Evolutionary conservation across 2,113 vertebrate species (phyloP).

Genomic region (Garra rufa): DNA sequence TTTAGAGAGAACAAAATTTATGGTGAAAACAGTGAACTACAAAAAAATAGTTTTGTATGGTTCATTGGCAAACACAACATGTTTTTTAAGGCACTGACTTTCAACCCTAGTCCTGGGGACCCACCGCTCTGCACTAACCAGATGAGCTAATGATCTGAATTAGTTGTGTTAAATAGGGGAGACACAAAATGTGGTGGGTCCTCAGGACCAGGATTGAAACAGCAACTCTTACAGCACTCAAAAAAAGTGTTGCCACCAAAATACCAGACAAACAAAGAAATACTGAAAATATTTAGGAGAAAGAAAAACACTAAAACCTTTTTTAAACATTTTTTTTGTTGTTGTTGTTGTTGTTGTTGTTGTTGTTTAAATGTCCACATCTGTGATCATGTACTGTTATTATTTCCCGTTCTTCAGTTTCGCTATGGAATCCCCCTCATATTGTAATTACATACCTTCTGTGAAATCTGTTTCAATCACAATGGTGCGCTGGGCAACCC

Average conservation of each 20-base stretch:
- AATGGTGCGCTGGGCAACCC: constrained; percentile 87
- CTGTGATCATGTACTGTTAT: not conserved
- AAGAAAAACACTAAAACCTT: not conserved
- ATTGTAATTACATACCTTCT: constrained; percentile 89
- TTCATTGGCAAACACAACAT: not conserved
- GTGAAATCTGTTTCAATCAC: constrained; percentile 86
- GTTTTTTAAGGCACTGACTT: not conserved
- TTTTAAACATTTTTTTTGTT: not conserved
- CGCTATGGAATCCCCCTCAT: constrained; percentile 20
- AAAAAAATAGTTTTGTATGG: not conserved
- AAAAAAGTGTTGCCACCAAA: not conserved
- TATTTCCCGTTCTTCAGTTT: not conserved
- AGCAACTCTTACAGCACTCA: not conserved
- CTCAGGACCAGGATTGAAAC: not conserved
- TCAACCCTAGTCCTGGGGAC: not conserved
- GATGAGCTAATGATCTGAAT: not conserved
- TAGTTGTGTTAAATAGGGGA: not conserved
- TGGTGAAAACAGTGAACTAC: not conserved
- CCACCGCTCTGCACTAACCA: not conserved
- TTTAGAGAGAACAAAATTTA: not conserved
- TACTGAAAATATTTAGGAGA: not conserved
- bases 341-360: too few relatives aligned
- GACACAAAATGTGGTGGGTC: not conserved
- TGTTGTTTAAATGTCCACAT: not conserved
- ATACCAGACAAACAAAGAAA: not conserved